A percentile compares a stretch with the other conserved stretches of the same genome.
Evolutionary conservation across 2,113 vertebrate genomes (phyloP).

Genomic region (Sciurus niger): DNA sequence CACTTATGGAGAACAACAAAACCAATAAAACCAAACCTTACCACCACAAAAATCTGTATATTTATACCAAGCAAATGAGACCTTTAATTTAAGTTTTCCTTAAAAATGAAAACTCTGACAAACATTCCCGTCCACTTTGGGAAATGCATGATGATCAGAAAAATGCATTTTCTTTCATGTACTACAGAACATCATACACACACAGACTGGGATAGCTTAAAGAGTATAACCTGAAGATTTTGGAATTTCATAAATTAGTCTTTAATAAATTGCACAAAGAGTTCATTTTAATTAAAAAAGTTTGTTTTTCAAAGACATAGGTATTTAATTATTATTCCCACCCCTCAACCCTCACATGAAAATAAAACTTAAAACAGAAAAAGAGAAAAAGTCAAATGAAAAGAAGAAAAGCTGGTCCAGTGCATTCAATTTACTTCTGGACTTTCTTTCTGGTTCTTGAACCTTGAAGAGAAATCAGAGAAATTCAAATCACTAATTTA

Average conservation of each 20-base stretch:
- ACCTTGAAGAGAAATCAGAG: conserved; percentile 77
- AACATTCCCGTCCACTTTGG: background rate
- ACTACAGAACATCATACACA: background rate
- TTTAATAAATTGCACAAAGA: conserved; percentile 71
- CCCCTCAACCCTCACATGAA: conserved; percentile 59
- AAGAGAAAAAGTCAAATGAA: conserved; percentile 69
- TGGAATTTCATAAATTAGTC: conserved; percentile 46
- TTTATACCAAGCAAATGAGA: background rate
- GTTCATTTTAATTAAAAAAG: conserved; percentile 84
- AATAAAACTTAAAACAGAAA: conserved; percentile 70
- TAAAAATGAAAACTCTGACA: background rate
- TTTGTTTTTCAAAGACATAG: conserved; percentile 81
- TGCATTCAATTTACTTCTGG: conserved; percentile 84
- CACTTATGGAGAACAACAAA: background rate
- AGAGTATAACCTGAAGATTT: background rate
- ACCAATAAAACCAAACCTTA: conserved; percentile 1
- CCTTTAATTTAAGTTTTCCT: conserved; percentile 70
- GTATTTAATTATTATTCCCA: conserved; percentile 25
- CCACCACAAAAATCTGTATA: background rate
- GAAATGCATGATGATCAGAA: background rate
- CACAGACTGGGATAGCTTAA: background rate
- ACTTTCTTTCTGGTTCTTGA: conserved; percentile 84
- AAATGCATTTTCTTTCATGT: accelerated
- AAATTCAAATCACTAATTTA: conserved; percentile 59
- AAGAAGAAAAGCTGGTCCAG: conserved; percentile 51